These are phyloP conservation scores for Acomys russatus DNA, from an alignment of 2,797 vertebrate species.

Conservation along the genomic window DNA sequence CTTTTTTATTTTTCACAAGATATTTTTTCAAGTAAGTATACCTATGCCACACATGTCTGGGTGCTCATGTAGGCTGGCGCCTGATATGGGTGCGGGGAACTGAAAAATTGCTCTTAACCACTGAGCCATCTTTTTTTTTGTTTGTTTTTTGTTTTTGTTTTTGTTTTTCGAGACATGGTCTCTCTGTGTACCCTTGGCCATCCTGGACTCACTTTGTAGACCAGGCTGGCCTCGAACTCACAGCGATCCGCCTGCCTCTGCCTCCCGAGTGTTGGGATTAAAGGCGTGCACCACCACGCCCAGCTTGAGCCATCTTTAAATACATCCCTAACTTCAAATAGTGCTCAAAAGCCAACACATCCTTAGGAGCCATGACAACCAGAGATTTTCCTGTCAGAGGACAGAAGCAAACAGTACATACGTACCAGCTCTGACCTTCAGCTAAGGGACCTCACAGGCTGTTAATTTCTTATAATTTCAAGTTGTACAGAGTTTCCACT, in stretches of 20 bases:
- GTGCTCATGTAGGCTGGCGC: not conserved
- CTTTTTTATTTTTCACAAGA: not conserved
- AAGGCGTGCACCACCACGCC: no score
- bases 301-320: not conserved
- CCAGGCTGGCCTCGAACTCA: no score
- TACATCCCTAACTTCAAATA: not conserved
- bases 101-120: not conserved
- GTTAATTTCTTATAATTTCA: constrained; percentile 51
- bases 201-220: no score
- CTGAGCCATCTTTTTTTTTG: not conserved
- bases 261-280: no score
- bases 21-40: not conserved
- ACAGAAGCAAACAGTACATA: not conserved
- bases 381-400: not conserved
- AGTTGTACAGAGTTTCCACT: not conserved
- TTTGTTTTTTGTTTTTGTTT: no score
- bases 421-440: constrained; percentile 3
- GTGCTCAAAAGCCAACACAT: not conserved
- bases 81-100: not conserved
- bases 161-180: no score
- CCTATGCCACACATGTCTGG: not conserved
- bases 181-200: no score
- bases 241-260: no score
- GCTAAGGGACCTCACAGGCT: not conserved
- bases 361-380: not conserved